These are phyloP conservation scores for Ibidorhyncha struthersii DNA, from an alignment of 2,113 vertebrate species.

Conservation along the genomic window DNA sequence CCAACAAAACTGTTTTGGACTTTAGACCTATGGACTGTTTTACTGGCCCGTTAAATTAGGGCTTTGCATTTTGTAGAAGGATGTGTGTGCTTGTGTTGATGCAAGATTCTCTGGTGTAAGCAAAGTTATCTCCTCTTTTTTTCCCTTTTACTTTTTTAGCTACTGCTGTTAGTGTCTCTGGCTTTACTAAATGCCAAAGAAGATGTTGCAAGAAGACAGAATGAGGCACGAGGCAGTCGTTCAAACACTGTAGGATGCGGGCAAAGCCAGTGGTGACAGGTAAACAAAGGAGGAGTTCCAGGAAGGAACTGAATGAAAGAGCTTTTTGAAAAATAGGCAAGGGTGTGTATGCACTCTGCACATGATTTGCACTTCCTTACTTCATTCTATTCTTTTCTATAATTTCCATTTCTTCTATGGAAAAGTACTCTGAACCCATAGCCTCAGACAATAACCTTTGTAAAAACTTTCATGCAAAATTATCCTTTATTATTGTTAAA, in stretches of 20 bases:
- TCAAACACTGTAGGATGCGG: not conserved
- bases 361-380: not conserved
- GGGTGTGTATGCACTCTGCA: not conserved
- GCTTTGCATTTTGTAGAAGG: not conserved
- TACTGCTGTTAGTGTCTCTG: not conserved
- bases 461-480: not conserved
- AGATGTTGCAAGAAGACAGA: not conserved
- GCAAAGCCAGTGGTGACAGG: not conserved
- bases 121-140: not conserved
- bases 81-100: not conserved
- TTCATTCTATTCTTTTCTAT: not conserved
- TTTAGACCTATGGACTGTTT: not conserved
- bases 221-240: not conserved
- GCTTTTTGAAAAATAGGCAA: not conserved
- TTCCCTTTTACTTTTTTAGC: not conserved
- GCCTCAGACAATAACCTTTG: not conserved
- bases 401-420: constrained; percentile 18
- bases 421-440: constrained; percentile 14
- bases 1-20: not conserved
- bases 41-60: not conserved
- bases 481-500: constrained; percentile 24
- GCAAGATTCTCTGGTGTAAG: not conserved
- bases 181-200: not conserved
- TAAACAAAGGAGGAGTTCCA: constrained; percentile 21
- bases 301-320: constrained; percentile 14